Evolutionary conservation across 2,888 invertebrate species (phyloP), one percentile per base, ranked within the genome.

Genomic region (Aleiodes leptofemur): DNA sequence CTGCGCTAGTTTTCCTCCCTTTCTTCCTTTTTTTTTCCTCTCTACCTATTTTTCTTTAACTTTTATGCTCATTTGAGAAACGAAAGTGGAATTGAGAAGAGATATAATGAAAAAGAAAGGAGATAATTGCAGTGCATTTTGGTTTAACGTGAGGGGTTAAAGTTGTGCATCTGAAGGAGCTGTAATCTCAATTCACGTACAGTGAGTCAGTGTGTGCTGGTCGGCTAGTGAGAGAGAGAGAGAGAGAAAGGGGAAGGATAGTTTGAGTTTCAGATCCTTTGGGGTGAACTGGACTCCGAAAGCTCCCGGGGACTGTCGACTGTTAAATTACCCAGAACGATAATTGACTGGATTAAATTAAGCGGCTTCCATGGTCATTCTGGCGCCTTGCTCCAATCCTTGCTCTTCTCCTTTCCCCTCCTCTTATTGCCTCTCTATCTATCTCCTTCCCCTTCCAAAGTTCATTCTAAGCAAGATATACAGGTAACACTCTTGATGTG

Each of bases 301-400:
- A 66, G 66, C 69, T 64, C 59, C 71, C 57, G 38, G 74, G 31
- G 55, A 72, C 79, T 79, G 77, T 78, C 77, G 76, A 78, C 79
- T 76, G 79, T 79, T 78, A 79, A 79, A 79, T 79, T 79, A 78
- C 75, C 74, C 72, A 74, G 77, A 78, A 77, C 79, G 78, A 81
- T 81, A 81, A 81, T 79, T 79, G 79, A 77, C 76, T 78, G 78
- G 77, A 81, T 81, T 81, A 79, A 78, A 79, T 79, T 76, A 78
- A 78, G 79, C 76, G 76, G 75, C 77, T 75, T 68, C 29, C 51
- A 51, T 68, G 68, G 68, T 68, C 68, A 68, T 31, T 31, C 68
- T 31, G n/a, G 29, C 9, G 51, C n/a, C 68, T n/a, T 51, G 50
- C 51, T 51, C n/a, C 34, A 34, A 34, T 34, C 34, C 34, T 34